Evolutionary conservation across 2,888 invertebrate genomes (phyloP), one percentile per base, ranked within the genome.

Genomic region (Erynnis tages): DNA sequence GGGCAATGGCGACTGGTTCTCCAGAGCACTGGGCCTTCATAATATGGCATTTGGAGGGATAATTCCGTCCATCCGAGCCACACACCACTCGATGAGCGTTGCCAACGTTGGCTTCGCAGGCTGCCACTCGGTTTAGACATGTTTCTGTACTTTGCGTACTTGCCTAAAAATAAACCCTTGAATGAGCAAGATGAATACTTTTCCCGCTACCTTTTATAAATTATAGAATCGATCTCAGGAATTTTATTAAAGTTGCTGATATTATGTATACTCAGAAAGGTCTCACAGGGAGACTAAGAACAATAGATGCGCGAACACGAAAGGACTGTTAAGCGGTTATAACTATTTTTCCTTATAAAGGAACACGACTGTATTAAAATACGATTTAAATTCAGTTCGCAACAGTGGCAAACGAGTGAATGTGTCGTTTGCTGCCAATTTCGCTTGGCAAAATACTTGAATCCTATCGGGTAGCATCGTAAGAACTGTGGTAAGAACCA

Each of bases 11-110:
- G 38, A 96, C 91, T 53, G 92, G 91, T 65, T 91, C 90, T n/a
- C 94, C 93, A 60, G 92, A 91, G 73, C 97, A 97, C 71, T 95
- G 94, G 17, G 93, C 94, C 61, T 92, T 91, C 68, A 94, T 91
- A 59, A 97, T 90, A 61, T 94, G 94, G 74, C 97, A 97, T 58
- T 94, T 91, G 56, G 94, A 94, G 34, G 93, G 91, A 85, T 97
- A 97, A 17, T 96, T 96, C 59, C 93, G 91, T 10, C 95, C 95
- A 75, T 97, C 96, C 17, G 94, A 92, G 34, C 95, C 96, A 74
- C 96, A 96, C 34, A 95, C 93, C 0, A 93, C 91, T 29, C 91
- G 79, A 48, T 82, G 79, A 38, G 77, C 57, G 34, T 60, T 71
- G 4, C 71, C 71, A 0, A 64, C 55, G 50, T 69, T 79, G n/a